Base-by-base conservation (phyloP, 2,888 invertebrate species). In the Erebia palarica region DNA sequence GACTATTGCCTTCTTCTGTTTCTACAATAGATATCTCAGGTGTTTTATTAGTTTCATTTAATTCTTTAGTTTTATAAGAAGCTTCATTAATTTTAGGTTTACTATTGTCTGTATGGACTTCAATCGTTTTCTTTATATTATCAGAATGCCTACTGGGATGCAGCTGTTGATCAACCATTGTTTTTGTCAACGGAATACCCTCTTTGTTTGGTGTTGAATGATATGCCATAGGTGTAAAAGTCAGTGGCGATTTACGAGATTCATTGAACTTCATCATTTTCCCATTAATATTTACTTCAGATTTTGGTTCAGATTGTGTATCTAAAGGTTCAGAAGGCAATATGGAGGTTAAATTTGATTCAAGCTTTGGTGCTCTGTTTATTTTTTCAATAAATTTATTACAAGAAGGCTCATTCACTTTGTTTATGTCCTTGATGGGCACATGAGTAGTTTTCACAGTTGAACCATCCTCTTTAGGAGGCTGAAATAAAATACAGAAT, bases 201-300 rank as follows among this genome's bases (percentile, higher is more conserved):
- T 92, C 92, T 81, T 92, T 92, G 74, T 89, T 93, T 51, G 92
- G 91, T 53, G 92, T 92, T 70, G 93, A 93, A 76, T 92, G 92
- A 81, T 83, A 91, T 72, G 91, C 87, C 90, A 92, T 89, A 16
- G 90, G 89, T 61, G 87, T 91, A 73, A 86, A 90, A 76, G 86
- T 88, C 60, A 93, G 80, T 18, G 92, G 92, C 65, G 93, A 91
- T 78, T 91, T 92, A 44, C 89, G 83, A 57, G 88, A 86, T 79
- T 92, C 92, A 82, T 83, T 89, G 27, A 90, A 84, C 74, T 92
- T 92, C 78, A 88, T 84, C 79, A 86, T 86, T 80, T 88, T 92
- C 7, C 88, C 88, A 82, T 88, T 91, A 4, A 86, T 77, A 77
- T 88, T 91, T 10, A 83, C 76, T 78, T 92, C 92, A 67, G 84